A percentile compares a stretch with the other conserved stretches of the same genome.
Conservation (phyloP, 2,113 vertebrate genomes). For the rabbit (Oryctolagus cuniculus) region mOryCun1.1 NC_091433.1:122689501-122690000, state of each 20-base stretch:
- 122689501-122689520: too few species aligned
- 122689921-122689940: too few species aligned
- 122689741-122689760: constrained; percentile 13
- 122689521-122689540: too few species aligned
- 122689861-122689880: background rate
- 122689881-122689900: background rate
- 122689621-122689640: background rate
- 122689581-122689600: too few species aligned
- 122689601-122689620: background rate
- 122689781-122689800: constrained; percentile 21
- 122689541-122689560: too few species aligned
- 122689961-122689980: background rate
- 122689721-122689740: constrained; percentile 28
- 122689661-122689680: constrained; percentile 17
- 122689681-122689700: background rate
- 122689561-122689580: too few species aligned
- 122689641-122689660: background rate
- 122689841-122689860: background rate
- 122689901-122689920: background rate
- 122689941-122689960: background rate
- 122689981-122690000: background rate
- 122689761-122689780: constrained; percentile 46
- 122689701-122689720: background rate
- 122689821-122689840: constrained; percentile 20
- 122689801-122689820: constrained; percentile 15